These are phyloP conservation scores for Cygnus atratus DNA, from an alignment of 2,113 vertebrate genomes.

Conservation along the genomic window DNA sequence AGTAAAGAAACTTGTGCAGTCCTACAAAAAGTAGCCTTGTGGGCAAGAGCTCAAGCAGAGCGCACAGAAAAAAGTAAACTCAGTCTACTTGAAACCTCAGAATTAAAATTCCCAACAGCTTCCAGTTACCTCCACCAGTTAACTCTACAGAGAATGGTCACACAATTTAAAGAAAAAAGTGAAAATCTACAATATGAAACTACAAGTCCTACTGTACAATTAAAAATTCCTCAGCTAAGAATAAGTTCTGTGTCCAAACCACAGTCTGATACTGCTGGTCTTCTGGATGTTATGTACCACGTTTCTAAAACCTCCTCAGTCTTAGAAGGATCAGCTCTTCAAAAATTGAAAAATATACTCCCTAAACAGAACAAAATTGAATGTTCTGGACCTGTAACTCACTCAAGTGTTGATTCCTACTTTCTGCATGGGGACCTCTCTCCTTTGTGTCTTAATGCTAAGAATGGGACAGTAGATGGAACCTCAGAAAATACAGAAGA, in stretches of 20 bases:
- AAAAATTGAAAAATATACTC: slow-evolving; percentile 91
- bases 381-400: slow-evolving; percentile 85
- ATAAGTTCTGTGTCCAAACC: slow-evolving; percentile 84
- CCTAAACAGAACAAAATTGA: slow-evolving; percentile 89
- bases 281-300: slow-evolving; percentile 90
- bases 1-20: slow-evolving; percentile 91
- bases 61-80: slow-evolving; percentile 86
- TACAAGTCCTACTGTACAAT: slow-evolving; percentile 83
- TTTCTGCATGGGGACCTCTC: slow-evolving; percentile 90
- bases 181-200: slow-evolving; percentile 82
- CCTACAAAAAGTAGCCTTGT: slow-evolving; percentile 94
- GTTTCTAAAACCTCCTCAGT: slow-evolving; percentile 86
- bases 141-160: slow-evolving; percentile 92
- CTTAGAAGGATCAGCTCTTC: slow-evolving; percentile 86
- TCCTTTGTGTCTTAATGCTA: slow-evolving; percentile 90
- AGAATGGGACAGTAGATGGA: slow-evolving; percentile 89
- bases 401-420: slow-evolving; percentile 87
- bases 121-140: slow-evolving; percentile 94
- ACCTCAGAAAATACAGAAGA: slow-evolving; percentile 87
- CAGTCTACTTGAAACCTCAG: slow-evolving; percentile 86
- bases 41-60: slow-evolving; percentile 91
- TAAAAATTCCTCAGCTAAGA: slow-evolving; percentile 93
- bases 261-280: slow-evolving; percentile 85
- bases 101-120: slow-evolving; percentile 90
- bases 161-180: slow-evolving; percentile 87